Evolutionary conservation across 1,140 invertebrate species (phyloP).

Genomic region (Leptonema lineaticorne): DNA sequence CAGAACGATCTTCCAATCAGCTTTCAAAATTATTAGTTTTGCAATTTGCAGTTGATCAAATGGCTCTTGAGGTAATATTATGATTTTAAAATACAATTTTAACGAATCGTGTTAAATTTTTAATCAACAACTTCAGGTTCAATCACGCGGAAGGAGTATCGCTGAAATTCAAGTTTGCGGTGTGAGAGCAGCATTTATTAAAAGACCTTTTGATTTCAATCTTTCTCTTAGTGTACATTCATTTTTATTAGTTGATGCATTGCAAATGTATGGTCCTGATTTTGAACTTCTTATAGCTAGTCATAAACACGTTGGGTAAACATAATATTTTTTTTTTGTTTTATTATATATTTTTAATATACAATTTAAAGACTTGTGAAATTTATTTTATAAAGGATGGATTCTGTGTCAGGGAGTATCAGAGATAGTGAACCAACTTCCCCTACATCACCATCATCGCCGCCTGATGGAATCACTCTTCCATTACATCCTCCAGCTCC

Average conservation of each 20-base stretch:
- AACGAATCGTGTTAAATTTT: background rate
- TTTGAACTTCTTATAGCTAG: constrained; percentile 93
- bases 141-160: constrained; percentile 81
- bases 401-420: constrained; percentile 89
- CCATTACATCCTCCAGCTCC: constrained; percentile 56
- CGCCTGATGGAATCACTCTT: constrained; percentile 50
- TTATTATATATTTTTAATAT: background rate
- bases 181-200: constrained; percentile 74
- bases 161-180: constrained; percentile 90
- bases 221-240: constrained; percentile 87
- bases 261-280: constrained; percentile 92
- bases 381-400: constrained; percentile 67
- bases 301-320: constrained; percentile 85
- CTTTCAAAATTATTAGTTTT: constrained; percentile 73
- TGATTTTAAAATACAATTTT: constrained; percentile 8
- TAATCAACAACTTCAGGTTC: constrained; percentile 51
- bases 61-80: constrained; percentile 71
- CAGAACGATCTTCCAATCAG: constrained; percentile 55
- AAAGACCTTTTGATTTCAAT: constrained; percentile 69
- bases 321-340: background rate
- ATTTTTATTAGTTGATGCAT: constrained; percentile 87
- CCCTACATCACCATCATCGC: constrained; percentile 74
- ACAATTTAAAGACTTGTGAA: background rate
- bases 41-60: constrained; percentile 85
- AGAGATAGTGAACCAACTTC: constrained; percentile 88